Evolutionary conservation across 64 coral and sea anemone species (phyloP).

Genomic region (Pachyseris speciosa): DNA sequence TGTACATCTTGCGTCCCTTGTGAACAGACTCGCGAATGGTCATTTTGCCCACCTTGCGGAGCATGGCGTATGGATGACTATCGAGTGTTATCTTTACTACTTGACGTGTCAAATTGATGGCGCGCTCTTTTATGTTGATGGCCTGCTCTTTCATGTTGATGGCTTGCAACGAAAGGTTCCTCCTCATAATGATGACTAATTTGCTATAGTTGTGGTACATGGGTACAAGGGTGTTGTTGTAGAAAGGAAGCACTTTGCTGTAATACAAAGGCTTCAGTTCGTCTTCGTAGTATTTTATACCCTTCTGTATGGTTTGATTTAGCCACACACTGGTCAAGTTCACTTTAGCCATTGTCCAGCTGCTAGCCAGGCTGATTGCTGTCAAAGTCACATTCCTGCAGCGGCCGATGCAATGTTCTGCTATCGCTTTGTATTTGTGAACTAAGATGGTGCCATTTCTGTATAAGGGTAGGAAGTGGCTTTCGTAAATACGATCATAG

Average conservation of each 20-base stretch:
- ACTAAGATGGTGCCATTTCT: conserved; percentile 13
- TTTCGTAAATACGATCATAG: conserved; percentile 14
- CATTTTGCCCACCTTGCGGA: conserved; percentile 72
- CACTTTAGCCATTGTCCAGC: conserved; percentile 18
- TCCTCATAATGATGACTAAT: conserved; percentile 27
- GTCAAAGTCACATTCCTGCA: conserved; percentile 75
- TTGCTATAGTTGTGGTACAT: conserved; percentile 75
- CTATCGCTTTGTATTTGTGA: conserved; percentile 51
- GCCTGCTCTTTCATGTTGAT: conserved; percentile 20
- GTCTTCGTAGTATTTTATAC: conserved; percentile 19
- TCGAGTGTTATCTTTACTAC: conserved; percentile 54
- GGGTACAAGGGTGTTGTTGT: conserved; percentile 53
- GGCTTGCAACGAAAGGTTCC: conserved; percentile 9
- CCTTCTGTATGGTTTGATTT: conserved; percentile 68
- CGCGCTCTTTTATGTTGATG: conserved; percentile 43
- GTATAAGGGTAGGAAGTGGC: conserved; percentile 2
- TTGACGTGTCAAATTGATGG: conserved; percentile 36
- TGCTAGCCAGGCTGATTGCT: conserved; percentile 49
- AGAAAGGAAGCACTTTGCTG: conserved; percentile 71
- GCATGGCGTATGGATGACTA: conserved; percentile 41
- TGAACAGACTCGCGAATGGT: conserved; percentile 73
- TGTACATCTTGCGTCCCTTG: conserved; percentile 10
- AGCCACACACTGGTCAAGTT: conserved; percentile 64
- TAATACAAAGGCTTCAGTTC: conserved; percentile 77
- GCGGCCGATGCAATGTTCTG: conserved; percentile 59